Percentiles rank a stretch among this genome's conserved stretches.
Evolutionary conservation across 2,113 vertebrate species (phyloP).

Genomic region (Ptyas mucosa): DNA sequence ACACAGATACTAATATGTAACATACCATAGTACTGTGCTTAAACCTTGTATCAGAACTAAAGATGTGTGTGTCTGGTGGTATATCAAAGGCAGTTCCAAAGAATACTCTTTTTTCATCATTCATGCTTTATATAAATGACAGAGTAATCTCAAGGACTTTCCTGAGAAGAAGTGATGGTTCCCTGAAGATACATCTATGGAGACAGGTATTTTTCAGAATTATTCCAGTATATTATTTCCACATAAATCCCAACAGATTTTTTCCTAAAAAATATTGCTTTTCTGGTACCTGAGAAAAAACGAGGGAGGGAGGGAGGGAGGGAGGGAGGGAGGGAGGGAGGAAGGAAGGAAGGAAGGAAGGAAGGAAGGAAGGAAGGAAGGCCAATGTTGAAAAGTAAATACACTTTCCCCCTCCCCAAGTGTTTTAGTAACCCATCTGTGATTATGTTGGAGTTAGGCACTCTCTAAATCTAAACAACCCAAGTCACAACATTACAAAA

Average conservation of each 20-base stretch:
- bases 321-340: too few relatives aligned
- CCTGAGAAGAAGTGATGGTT: background rate
- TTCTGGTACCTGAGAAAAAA: too few relatives aligned
- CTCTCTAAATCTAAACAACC: background rate
- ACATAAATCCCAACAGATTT: too few relatives aligned
- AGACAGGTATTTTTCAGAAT: too few relatives aligned
- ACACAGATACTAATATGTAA: background rate
- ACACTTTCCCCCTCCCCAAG: background rate
- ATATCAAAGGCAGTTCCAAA: background rate
- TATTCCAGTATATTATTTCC: too few relatives aligned
- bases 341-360: too few relatives aligned
- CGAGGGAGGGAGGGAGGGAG: too few relatives aligned
- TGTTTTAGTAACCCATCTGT: background rate
- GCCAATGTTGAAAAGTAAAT: background rate
- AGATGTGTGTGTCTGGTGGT: background rate
- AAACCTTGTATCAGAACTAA: background rate
- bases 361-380: too few relatives aligned
- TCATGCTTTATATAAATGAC: background rate
- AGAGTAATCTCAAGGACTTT: background rate
- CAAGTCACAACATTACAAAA: conserved; percentile 24
- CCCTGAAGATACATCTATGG: too few relatives aligned
- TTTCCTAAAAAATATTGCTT: too few relatives aligned
- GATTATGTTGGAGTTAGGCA: background rate
- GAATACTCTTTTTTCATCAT: background rate
- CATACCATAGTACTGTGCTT: background rate